Base-by-base conservation (phyloP, 2,888 invertebrate species). In the Phytoseiulus persimilis region DNA sequence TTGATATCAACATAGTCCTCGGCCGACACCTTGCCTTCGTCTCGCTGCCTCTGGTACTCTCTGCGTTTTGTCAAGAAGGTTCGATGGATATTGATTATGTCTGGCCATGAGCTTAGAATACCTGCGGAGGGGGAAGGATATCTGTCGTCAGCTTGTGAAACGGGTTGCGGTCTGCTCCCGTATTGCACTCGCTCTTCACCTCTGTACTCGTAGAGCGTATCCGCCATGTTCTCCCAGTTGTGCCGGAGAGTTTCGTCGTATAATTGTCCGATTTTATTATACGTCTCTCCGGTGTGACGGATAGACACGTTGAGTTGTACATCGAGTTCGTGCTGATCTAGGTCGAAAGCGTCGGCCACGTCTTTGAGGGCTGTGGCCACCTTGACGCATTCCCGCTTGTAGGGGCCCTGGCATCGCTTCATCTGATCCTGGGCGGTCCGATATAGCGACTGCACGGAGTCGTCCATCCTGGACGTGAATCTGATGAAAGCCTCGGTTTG, bases 191-290 rank as follows among this genome's bases (percentile, higher is more conserved):
- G 33, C 9, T 23, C 28, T 33, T 32, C n/a, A 87, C 87, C 87
- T 87, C 87, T 28, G 93, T 98, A 98, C 91, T 98, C 95, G 92
- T 97, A 97, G 91, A 99, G 94, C 91, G 96, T 95, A 93, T 99
- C 98, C 87, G 96, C 95, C 45, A 98, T 94, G 0, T 97, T 96
- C 92, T 97, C 96, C 95, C 96, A 97, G 93, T 97, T 97, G 90
- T 95, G 94, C 32, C 87, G 87, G 23, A 87, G 33, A 5, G 18
- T 97, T 90, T 97, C 96, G 91, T 97, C 97, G 93, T 95, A 97
- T 92, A 97, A 94, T 92, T 95, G 95, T 0, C 97, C 98, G 91
- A 98, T 96, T 90, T 95, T 95, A 92, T 96, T 96, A 93, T 97
- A 98, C 0, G 96, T 95, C 84, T 96, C 96, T 18, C 97, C 98